Base-by-base conservation (phyloP, 2,113 vertebrate genomes). In the Mormyrus iriodes region DNA sequence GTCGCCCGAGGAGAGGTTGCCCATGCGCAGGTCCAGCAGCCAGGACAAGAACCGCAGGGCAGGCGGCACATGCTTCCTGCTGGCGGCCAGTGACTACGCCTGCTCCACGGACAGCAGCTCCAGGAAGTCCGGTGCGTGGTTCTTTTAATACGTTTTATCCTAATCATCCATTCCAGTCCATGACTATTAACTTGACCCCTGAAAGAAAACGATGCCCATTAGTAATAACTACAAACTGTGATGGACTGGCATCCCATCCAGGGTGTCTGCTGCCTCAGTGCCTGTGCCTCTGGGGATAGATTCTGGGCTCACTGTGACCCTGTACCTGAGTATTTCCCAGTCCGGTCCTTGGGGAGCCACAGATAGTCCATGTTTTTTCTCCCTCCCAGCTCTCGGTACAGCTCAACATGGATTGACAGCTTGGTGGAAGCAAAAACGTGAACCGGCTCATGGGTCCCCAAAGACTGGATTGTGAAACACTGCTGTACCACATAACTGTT, bases 21-120 rank as follows among this genome's bases (percentile, higher is more conserved):
- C 97, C 92, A 97, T 98, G 96, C 97, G 97, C 93, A 95, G 97
- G 82, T 98, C 98, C 96, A 99, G 97, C 92, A 96, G 97, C 92
- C 96, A 96, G 93, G 98, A 99, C 93, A 97, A 96, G 96, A 97
- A 96, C 95, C 97, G 94, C 94, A 96, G 95, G 92, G 97, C 96
- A 90, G 96, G 95, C 92, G 98, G 96, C 87, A 97, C 98, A 52
- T 99, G 98, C 94, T 99, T 99, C 94, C 96, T 99, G 92, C 96
- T 99, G 91, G 96, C 98, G 76, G 96, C 98, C 93, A 97, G 97
- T 94, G 98, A 98, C 94, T 99, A 99, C 95, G 95, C 95, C 91
- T 98, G 98, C 94, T 94, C 97, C 90, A 93, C 97, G 91, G 98
- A 99, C 91, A 97, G 97, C 95, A 95, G 97, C 89, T 95, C 98